Conservation (phyloP, 2,797 vertebrate species). For the Ceyx erithaca region DNA sequence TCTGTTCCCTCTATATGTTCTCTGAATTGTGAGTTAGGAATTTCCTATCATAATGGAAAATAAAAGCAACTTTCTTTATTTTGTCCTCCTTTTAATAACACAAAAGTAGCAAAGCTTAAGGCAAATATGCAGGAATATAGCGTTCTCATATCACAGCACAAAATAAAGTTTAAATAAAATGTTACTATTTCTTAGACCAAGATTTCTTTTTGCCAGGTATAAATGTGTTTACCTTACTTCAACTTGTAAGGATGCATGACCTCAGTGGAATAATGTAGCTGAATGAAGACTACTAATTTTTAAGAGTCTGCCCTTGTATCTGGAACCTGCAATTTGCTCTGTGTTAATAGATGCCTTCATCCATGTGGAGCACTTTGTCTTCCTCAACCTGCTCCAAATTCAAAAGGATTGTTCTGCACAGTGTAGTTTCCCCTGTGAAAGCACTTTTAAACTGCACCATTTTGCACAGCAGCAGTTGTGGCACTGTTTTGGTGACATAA, state of each 20-base stretch:
- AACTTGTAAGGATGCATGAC: neutral
- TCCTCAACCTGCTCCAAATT: neutral
- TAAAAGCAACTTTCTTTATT: neutral
- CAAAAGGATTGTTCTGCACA: neutral
- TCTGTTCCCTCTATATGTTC: neutral
- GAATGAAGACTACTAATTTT: conserved; percentile 41
- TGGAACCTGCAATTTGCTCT: conserved; percentile 22
- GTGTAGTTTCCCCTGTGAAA: neutral
- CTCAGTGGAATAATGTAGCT: conserved; percentile 8
- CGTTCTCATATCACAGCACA: neutral
- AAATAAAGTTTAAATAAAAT: neutral
- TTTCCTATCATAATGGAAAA: neutral
- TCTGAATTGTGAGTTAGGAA: neutral
- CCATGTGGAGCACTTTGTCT: neutral
- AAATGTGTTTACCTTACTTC: neutral
- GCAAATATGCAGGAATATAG: neutral
- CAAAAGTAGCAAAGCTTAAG: neutral
- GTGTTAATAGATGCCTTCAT: conserved; percentile 9
- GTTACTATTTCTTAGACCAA: neutral
- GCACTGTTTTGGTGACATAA: neutral
- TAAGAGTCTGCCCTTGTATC: conserved; percentile 7
- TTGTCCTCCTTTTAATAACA: neutral
- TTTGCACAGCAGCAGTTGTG: neutral
- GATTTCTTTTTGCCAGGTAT: neutral
- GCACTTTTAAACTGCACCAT: neutral